These are phyloP conservation scores for Adelphocoris suturalis DNA, from an alignment of 2,888 invertebrate genomes.

Conservation along the genomic window DNA sequence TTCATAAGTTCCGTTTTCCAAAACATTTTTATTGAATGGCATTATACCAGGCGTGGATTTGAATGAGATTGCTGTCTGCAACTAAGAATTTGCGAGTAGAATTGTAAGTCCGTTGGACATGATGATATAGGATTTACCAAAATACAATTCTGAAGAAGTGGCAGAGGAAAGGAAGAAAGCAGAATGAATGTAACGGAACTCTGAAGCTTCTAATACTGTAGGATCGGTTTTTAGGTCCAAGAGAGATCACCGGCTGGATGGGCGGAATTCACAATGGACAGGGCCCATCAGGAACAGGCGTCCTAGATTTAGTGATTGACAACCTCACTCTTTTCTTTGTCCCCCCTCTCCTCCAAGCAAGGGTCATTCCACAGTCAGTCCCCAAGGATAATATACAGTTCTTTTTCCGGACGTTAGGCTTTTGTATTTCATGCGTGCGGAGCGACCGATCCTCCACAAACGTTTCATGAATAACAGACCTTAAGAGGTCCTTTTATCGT, in stretches of 20 bases:
- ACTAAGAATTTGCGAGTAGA: neutral
- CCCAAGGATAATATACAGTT: neutral
- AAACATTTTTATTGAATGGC: no score
- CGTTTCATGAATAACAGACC: no score
- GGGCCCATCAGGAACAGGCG: slow-evolving; percentile 66
- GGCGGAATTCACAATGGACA: slow-evolving; percentile 69
- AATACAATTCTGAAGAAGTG: neutral
- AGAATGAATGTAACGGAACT: slow-evolving; percentile 26
- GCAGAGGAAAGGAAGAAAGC: neutral
- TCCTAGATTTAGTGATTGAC: slow-evolving; percentile 68
- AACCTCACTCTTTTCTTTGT: slow-evolving; percentile 60
- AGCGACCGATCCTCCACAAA: no score
- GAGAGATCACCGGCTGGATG: slow-evolving; percentile 59
- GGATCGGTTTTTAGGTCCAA: slow-evolving; percentile 57
- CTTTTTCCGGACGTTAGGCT: neutral
- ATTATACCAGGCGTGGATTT: no score
- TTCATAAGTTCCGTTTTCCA: no score
- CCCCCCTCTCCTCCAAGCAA: slow-evolving; percentile 11
- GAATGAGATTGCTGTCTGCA: no score
- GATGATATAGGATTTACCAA: neutral
- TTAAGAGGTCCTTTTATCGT: no score
- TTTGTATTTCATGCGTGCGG: neutral
- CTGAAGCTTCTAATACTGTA: slow-evolving; percentile 27
- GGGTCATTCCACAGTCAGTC: neutral
- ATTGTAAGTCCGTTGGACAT: neutral